Conservation (phyloP, 2,888 invertebrate species). For the Lasioglossum leucozonium region DNA sequence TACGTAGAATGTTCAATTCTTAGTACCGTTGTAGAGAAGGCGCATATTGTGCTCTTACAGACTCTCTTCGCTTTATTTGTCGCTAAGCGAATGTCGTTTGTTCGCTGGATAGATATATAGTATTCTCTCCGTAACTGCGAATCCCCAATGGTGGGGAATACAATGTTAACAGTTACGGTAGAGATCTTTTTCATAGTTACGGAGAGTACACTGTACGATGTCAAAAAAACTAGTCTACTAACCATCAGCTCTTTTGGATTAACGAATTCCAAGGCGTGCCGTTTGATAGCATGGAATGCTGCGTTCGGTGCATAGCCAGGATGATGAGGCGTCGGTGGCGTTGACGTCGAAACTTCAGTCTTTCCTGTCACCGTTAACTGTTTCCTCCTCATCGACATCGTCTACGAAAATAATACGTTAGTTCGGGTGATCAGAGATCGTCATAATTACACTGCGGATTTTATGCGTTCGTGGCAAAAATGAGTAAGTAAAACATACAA, state of each 20-base stretch:
- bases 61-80: slow-evolving; percentile 6
- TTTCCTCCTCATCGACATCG: slow-evolving; percentile 81
- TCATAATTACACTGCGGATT: neutral
- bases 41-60: slow-evolving; percentile 34
- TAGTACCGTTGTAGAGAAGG: slow-evolving; percentile 44
- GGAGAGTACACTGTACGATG: neutral
- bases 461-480: too few species aligned
- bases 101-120: neutral
- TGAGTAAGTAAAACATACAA: too few species aligned
- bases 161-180: too few species aligned
- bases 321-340: slow-evolving; percentile 87
- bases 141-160: too few species aligned
- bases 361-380: slow-evolving; percentile 81
- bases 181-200: too few species aligned
- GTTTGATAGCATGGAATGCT: slow-evolving; percentile 97
- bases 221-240: slow-evolving; percentile 71
- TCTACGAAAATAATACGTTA: slow-evolving; percentile 62
- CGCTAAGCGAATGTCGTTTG: neutral
- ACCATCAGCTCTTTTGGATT: slow-evolving; percentile 96
- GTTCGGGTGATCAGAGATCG: neutral
- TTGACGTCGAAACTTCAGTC: slow-evolving; percentile 83
- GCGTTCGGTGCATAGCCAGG: slow-evolving; percentile 98
- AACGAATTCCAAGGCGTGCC: slow-evolving; percentile 96
- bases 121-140: too few species aligned
- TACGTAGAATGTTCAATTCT: slow-evolving; percentile 21